These are phyloP conservation scores for Pteromalus puparum DNA, from an alignment of 1,140 invertebrate genomes.

Conservation along the genomic window DNA sequence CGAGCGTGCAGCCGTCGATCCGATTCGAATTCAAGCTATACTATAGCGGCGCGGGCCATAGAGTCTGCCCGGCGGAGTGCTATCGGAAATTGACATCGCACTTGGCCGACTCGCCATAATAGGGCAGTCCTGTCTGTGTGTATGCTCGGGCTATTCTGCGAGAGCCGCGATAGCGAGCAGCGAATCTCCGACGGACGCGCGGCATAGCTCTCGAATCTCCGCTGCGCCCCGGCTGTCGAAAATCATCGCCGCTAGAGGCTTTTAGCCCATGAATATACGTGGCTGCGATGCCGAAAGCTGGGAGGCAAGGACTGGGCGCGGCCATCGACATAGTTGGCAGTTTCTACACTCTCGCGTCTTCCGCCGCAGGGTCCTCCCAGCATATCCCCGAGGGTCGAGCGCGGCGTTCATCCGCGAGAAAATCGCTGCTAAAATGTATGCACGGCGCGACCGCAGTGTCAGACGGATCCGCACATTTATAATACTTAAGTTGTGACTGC, in stretches of 20 bases:
- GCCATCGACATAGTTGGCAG: background rate
- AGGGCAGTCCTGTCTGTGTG: conserved; percentile 41
- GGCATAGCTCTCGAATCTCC: conserved; percentile 3
- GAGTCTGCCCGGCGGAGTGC: conserved; percentile 25
- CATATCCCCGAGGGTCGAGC: background rate
- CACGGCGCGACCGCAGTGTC: too few relatives aligned
- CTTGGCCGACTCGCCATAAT: conserved; percentile 57
- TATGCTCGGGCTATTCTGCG: conserved; percentile 8
- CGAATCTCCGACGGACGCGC: background rate
- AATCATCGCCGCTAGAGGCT: conserved; percentile 38
- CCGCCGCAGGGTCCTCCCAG: background rate
- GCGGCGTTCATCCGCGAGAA: background rate
- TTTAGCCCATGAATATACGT: conserved; percentile 15
- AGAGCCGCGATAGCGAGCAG: background rate
- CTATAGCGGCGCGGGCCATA: background rate
- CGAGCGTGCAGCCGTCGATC: background rate
- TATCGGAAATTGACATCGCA: conserved; percentile 63
- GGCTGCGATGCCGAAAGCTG: too few relatives aligned
- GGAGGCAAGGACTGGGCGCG: too few relatives aligned
- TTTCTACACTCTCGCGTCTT: background rate
- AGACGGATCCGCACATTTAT: background rate
- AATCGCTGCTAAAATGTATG: background rate
- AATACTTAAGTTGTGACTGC: too few relatives aligned
- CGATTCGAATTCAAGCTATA: conserved; percentile 2
- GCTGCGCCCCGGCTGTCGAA: background rate